phyloP scores from a whole-genome alignment of 2,888 invertebrate species.

The Hypena proboscidalis region DNA sequence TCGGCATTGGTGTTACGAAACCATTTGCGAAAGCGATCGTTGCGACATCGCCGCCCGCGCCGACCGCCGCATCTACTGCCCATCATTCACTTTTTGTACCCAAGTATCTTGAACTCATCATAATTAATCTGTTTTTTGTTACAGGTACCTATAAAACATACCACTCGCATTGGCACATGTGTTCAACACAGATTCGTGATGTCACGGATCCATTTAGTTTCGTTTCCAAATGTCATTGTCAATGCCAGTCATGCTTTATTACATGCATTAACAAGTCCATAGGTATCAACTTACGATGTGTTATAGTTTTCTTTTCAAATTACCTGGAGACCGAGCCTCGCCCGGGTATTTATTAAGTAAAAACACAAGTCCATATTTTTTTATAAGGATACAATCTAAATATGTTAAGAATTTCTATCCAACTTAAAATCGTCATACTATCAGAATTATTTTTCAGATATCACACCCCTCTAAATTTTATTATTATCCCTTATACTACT shows the following conservation, averaged over 20 bases:
- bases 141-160: background rate
- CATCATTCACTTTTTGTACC: conserved; percentile 11
- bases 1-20: conserved; percentile 71
- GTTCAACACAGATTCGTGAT: conserved; percentile 16
- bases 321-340: no score
- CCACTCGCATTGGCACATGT: conserved; percentile 14
- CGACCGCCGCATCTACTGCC: conserved; percentile 17
- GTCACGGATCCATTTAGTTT: conserved; percentile 22
- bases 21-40: conserved; percentile 75
- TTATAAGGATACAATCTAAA: no score
- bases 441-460: no score
- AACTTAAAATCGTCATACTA: no score
- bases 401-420: no score
- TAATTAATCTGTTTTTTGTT: conserved; percentile 25
- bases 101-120: conserved; percentile 6
- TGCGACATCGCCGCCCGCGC: conserved; percentile 55
- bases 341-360: no score
- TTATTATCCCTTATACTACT: no score
- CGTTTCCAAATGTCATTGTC: conserved; percentile 27
- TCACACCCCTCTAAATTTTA: no score
- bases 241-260: conserved; percentile 12
- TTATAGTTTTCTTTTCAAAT: no score
- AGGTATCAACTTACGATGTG: no score
- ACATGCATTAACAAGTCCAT: background rate
- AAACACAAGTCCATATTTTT: no score